Percentiles rank a stretch among this genome's conserved stretches.
phyloP scores from a whole-genome alignment of 30 jellyfish, hydroid and myxozoan species.

The Haliclystus octoradiatus region DNA sequence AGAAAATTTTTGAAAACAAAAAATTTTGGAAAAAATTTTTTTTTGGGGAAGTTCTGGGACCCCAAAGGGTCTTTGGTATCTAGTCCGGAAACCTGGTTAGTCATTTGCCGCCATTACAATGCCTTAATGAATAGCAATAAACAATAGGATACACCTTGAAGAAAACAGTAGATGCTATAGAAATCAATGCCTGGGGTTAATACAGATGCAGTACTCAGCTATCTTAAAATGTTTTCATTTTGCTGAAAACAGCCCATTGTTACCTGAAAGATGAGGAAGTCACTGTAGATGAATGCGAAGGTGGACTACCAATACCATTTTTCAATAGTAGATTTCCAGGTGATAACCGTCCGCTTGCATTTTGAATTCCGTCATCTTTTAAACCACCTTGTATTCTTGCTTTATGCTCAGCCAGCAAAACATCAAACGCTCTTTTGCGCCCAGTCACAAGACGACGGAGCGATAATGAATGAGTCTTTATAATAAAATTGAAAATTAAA shows the following conservation, averaged over 20 bases:
- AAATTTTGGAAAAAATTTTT: too few species aligned
- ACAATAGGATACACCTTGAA: too few species aligned
- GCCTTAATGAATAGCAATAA: too few species aligned
- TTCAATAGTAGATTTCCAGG: background rate
- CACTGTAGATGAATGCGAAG: background rate
- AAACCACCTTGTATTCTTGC: constrained; percentile 9
- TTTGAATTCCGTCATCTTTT: background rate
- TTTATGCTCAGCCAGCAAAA: constrained; percentile 76
- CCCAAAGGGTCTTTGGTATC: too few species aligned
- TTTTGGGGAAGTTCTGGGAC: too few species aligned
- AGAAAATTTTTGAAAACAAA: too few species aligned
- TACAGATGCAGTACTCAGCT: too few species aligned
- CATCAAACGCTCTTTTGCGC: constrained; percentile 73
- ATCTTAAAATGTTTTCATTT: too few species aligned
- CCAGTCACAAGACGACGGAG: constrained; percentile 81
- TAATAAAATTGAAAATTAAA: background rate
- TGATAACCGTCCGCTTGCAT: background rate
- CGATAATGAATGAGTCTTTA: constrained; percentile 77
- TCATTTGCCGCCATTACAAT: too few species aligned
- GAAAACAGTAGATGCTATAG: too few species aligned
- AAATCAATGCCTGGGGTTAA: too few species aligned
- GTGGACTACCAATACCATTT: background rate
- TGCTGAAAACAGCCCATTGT: background rate
- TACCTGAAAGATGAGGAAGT: background rate
- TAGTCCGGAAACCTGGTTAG: too few species aligned